Conservation (phyloP, 2,113 vertebrate species). For the Cyprinodon variegatus region DNA sequence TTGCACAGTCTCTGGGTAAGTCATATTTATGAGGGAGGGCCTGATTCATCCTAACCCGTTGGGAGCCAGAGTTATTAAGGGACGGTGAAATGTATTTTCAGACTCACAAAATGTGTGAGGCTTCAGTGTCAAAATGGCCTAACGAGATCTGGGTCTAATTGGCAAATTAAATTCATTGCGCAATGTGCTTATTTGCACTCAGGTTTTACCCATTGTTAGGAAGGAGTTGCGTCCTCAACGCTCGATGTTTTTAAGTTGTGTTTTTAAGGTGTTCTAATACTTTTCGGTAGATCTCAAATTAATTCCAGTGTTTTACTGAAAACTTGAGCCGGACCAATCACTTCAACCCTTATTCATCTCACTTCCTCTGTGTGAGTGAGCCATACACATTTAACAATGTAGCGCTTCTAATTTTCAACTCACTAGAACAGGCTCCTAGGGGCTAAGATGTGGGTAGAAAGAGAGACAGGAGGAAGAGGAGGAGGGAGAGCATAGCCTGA, state of each 20-base stretch:
- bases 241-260: not conserved
- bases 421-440: slow-evolving; percentile 21
- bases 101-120: slow-evolving; percentile 40
- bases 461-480: slow-evolving; percentile 21
- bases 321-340: not conserved
- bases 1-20: slow-evolving; percentile 54
- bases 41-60: slow-evolving; percentile 53
- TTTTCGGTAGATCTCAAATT: not conserved
- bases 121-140: slow-evolving; percentile 45
- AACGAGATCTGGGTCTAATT: slow-evolving; percentile 34
- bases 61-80: slow-evolving; percentile 63
- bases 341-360: slow-evolving; percentile 20
- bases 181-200: slow-evolving; percentile 6
- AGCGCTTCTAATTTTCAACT: slow-evolving; percentile 31
- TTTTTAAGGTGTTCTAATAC: not conserved
- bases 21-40: slow-evolving; percentile 66
- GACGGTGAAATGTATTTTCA: slow-evolving; percentile 55
- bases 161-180: slow-evolving; percentile 9
- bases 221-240: slow-evolving; percentile 18
- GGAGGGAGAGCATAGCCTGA: slow-evolving; percentile 63
- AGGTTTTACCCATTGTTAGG: slow-evolving; percentile 7
- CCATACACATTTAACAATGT: slow-evolving; percentile 35
- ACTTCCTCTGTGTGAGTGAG: slow-evolving; percentile 31
- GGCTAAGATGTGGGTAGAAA: slow-evolving; percentile 22
- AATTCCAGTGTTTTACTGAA: not conserved